A percentile compares a stretch with the other conserved stretches of the same genome.
Evolutionary conservation across 23 tunicate species (phyloP).

Genomic region (Botrylloides violaceus): DNA sequence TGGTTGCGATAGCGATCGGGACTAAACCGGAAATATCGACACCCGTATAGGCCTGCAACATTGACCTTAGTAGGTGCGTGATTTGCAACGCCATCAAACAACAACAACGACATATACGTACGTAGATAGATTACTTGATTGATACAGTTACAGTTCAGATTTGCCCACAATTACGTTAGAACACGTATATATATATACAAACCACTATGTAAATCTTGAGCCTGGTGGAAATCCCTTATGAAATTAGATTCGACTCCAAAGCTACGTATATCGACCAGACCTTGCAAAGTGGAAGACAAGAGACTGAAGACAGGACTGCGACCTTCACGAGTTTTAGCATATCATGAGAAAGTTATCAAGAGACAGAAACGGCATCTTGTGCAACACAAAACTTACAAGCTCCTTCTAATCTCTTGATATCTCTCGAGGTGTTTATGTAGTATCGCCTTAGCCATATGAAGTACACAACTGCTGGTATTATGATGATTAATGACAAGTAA

Average conservation of each 20-base stretch:
- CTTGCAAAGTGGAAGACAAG: constrained; percentile 67
- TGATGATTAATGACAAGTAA: constrained; percentile 43
- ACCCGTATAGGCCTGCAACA: no score
- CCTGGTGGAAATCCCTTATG: constrained; percentile 33
- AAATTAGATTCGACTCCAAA: constrained; percentile 45
- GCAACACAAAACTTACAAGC: constrained; percentile 34
- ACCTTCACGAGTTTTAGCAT: constrained; percentile 22
- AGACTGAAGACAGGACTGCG: constrained; percentile 90
- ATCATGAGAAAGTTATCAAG: no score
- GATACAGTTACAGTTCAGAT: no score
- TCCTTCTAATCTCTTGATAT: constrained; percentile 90
- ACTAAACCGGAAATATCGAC: no score
- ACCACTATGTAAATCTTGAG: constrained; percentile 85
- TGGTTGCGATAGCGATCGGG: no score
- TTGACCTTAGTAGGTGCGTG: no score
- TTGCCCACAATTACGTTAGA: no score
- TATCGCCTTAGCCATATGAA: constrained; percentile 65
- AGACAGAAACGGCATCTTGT: no score
- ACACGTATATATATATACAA: neutral
- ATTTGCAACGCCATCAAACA: no score
- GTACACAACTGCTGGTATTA: constrained; percentile 48
- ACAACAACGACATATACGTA: no score
- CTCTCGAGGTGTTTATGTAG: constrained; percentile 57
- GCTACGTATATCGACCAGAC: constrained; percentile 55
- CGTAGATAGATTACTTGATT: no score